A percentile compares a stretch with the other conserved stretches of the same genome.
Evolutionary conservation across 2,888 invertebrate species (phyloP).

Genomic region (Cheilosia variabilis): DNA sequence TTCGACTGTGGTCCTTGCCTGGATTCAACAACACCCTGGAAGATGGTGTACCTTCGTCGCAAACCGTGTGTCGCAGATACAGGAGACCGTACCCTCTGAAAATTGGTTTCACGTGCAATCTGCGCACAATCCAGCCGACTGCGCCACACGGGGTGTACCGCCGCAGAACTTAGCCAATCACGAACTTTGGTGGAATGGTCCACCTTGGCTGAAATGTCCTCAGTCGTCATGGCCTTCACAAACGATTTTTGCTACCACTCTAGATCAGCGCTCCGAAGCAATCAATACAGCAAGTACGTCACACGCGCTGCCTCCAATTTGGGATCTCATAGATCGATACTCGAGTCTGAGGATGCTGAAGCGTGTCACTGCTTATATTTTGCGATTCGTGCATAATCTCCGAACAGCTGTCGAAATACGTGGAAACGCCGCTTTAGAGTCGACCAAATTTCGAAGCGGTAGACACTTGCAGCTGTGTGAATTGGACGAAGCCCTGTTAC

Average conservation of each 20-base stretch:
- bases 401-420: no score
- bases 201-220: background rate
- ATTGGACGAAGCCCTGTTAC: background rate
- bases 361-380: conserved; percentile 20
- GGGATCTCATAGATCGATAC: conserved; percentile 30
- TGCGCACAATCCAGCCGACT: background rate
- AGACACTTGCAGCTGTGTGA: background rate
- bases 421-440: background rate
- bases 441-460: background rate
- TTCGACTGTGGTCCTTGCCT: no score
- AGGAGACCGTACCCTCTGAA: background rate
- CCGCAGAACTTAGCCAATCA: background rate
- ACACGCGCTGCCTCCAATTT: background rate
- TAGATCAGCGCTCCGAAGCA: background rate
- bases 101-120: background rate
- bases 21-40: no score
- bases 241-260: background rate
- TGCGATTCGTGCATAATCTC: conserved; percentile 4
- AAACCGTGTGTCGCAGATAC: no score
- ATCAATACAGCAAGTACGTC: no score
- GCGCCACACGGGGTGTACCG: background rate
- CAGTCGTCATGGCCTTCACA: background rate
- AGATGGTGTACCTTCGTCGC: no score
- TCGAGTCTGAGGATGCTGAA: conserved; percentile 17
- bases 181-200: no score